Percentiles rank a stretch among this genome's conserved stretches.
Conservation (phyloP, 2,888 invertebrate species). For the Thereva nobilitata region DNA sequence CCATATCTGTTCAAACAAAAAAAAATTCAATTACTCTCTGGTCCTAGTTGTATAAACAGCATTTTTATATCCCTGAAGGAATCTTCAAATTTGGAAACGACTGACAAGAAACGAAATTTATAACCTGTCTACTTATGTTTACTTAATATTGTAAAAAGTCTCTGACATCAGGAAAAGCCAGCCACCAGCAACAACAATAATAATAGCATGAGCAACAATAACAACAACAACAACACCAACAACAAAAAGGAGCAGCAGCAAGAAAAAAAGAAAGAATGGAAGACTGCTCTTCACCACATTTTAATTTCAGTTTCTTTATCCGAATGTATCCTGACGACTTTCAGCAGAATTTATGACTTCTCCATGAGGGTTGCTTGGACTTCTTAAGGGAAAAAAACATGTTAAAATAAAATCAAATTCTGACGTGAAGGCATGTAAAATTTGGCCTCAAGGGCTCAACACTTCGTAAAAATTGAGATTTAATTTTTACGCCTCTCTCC, state of each 20-base stretch:
- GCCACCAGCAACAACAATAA: too few relatives aligned
- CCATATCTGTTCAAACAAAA: too few relatives aligned
- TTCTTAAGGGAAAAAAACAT: background rate
- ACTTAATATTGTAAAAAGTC: too few relatives aligned
- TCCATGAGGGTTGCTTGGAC: background rate
- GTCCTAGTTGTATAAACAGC: too few relatives aligned
- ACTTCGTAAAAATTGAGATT: slow-evolving; percentile 30
- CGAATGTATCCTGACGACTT: background rate
- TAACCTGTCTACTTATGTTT: too few relatives aligned
- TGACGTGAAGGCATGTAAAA: slow-evolving; percentile 19
- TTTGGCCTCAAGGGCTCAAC: slow-evolving; percentile 19
- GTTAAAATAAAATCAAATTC: slow-evolving; percentile 21
- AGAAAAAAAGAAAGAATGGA: background rate
- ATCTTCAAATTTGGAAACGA: too few relatives aligned
- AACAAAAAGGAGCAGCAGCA: background rate
- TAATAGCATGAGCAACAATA: too few relatives aligned
- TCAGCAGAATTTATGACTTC: slow-evolving; percentile 15
- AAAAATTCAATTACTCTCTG: too few relatives aligned
- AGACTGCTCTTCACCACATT: slow-evolving; percentile 4
- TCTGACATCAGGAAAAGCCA: too few relatives aligned
- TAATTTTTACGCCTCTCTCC: slow-evolving; percentile 17
- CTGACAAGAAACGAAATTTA: too few relatives aligned
- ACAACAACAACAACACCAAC: too few relatives aligned
- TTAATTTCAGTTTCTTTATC: slow-evolving; percentile 14
- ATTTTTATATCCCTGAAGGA: too few relatives aligned